Percentiles rank a stretch among this genome's conserved stretches.
These are phyloP conservation scores for Leuciscus idus DNA, from an alignment of 2,113 vertebrate genomes.

Conservation along the genomic window DNA sequence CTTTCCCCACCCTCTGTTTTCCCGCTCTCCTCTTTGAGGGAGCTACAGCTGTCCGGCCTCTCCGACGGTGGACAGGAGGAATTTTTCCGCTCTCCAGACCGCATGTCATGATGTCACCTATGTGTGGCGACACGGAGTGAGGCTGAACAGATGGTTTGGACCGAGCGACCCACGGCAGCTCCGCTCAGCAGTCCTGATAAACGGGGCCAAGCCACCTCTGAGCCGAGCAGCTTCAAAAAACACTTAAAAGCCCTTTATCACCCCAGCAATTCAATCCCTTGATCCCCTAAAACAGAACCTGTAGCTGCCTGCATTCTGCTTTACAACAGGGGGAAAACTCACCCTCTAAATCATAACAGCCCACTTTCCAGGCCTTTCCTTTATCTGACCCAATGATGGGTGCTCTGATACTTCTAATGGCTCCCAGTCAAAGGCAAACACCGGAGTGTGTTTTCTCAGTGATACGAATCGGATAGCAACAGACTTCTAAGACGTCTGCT, in stretches of 20 bases:
- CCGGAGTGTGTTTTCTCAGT: constrained; percentile 15
- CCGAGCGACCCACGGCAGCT: constrained; percentile 38
- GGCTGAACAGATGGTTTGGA: constrained; percentile 49
- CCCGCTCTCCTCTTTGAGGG: constrained; percentile 40
- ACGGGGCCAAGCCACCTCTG: constrained; percentile 13
- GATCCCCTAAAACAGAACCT: constrained; percentile 44
- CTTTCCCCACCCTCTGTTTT: constrained; percentile 41
- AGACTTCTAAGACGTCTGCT: constrained; percentile 16
- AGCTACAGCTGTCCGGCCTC: constrained; percentile 31
- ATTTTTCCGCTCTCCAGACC: constrained; percentile 52
- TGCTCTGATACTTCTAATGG: constrained; percentile 39
- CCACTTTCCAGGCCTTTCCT: constrained; percentile 9
- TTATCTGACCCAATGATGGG: constrained; percentile 43
- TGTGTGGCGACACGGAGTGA: constrained; percentile 34
- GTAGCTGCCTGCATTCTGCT: constrained; percentile 16
- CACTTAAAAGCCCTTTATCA: constrained; percentile 53
- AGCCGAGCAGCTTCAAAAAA: constrained; percentile 43
- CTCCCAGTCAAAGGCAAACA: constrained; percentile 41
- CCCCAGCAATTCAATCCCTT: constrained; percentile 40
- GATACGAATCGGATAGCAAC: constrained; percentile 29
- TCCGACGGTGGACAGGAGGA: constrained; percentile 31
- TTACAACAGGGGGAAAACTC: constrained; percentile 21
- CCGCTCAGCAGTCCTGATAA: constrained; percentile 51
- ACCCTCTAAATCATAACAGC: constrained; percentile 29
- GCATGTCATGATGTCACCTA: constrained; percentile 51